Conservation (phyloP, 1,140 invertebrate genomes). For the Anthonomus grandis region DNA sequence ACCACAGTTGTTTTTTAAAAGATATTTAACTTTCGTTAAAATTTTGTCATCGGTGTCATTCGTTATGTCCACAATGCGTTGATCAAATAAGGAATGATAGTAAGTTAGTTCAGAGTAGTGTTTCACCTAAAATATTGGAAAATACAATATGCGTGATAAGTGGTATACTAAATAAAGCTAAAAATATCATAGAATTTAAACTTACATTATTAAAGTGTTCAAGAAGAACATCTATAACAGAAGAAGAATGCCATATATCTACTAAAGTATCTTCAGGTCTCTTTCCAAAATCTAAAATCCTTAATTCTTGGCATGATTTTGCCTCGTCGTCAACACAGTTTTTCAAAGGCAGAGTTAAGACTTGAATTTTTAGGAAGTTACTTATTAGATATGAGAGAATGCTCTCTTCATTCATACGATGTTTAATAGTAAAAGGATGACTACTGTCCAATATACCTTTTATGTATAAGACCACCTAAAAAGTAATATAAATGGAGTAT, state of each 20-base stretch:
- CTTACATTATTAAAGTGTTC: conserved; percentile 21
- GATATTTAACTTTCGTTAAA: conserved; percentile 9
- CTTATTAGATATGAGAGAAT: conserved; percentile 38
- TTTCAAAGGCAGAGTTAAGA: conserved; percentile 22
- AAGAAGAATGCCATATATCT: no score
- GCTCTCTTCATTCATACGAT: conserved; percentile 19
- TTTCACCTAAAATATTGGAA: conserved; percentile 45
- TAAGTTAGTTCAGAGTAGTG: conserved; percentile 35
- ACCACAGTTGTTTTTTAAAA: conserved; percentile 13
- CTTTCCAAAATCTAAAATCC: not conserved
- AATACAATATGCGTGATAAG: no score
- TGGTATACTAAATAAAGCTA: no score
- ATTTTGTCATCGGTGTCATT: not conserved
- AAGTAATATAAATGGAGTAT: conserved; percentile 6
- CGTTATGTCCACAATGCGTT: not conserved
- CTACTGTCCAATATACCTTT: conserved; percentile 32
- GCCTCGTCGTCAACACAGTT: conserved; percentile 15
- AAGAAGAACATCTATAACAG: conserved; percentile 9
- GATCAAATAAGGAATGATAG: conserved; percentile 14
- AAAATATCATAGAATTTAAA: no score
- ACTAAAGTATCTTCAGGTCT: conserved; percentile 8
- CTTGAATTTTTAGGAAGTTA: conserved; percentile 30
- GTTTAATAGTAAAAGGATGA: conserved; percentile 11
- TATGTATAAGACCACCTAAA: conserved; percentile 36
- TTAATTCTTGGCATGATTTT: not conserved